phyloP scores from a whole-genome alignment of 1,140 invertebrate genomes.

The Galleria mellonella region DNA sequence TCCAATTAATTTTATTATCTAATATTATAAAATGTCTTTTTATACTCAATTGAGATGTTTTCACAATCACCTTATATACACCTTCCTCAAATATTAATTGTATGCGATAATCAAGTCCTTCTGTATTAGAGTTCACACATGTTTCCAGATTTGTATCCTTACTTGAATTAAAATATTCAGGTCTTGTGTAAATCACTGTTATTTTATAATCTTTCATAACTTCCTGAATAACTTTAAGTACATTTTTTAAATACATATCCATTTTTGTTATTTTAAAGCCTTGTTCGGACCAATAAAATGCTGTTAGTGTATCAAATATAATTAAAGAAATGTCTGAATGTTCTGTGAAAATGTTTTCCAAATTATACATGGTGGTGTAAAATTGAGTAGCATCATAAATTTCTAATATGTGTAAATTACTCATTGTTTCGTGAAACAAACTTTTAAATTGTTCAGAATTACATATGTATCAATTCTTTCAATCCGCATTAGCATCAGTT shows the following conservation, averaged over 20 bases:
- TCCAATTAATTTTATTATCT: slow-evolving; percentile 31
- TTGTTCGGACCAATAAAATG: slow-evolving; percentile 66
- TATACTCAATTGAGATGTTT: slow-evolving; percentile 20
- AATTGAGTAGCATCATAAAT: slow-evolving; percentile 47
- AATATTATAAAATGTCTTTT: slow-evolving; percentile 22
- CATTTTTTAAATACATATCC: slow-evolving; percentile 49
- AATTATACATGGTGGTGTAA: slow-evolving; percentile 40
- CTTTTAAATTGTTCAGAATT: slow-evolving; percentile 17
- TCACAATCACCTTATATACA: slow-evolving; percentile 25
- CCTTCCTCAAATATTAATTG: slow-evolving; percentile 23
- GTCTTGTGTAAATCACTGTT: slow-evolving; percentile 44
- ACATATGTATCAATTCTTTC: too few species aligned
- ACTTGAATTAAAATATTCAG: slow-evolving; percentile 47
- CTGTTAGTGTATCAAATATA: slow-evolving; percentile 50
- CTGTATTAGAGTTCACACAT: slow-evolving; percentile 19
- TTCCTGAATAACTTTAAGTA: slow-evolving; percentile 42
- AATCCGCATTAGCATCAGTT: too few species aligned
- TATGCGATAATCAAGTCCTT: slow-evolving; percentile 40
- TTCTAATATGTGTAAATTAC: slow-evolving; percentile 38
- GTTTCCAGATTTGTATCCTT: slow-evolving; percentile 38
- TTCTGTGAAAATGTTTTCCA: slow-evolving; percentile 45
- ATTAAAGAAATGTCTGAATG: slow-evolving; percentile 42
- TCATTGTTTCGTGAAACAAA: slow-evolving; percentile 19
- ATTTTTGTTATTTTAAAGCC: slow-evolving; percentile 50
- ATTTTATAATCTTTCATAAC: slow-evolving; percentile 47